These are phyloP conservation scores for Nemotelus pantherinus DNA, from an alignment of 2,888 invertebrate genomes.

Conservation along the genomic window DNA sequence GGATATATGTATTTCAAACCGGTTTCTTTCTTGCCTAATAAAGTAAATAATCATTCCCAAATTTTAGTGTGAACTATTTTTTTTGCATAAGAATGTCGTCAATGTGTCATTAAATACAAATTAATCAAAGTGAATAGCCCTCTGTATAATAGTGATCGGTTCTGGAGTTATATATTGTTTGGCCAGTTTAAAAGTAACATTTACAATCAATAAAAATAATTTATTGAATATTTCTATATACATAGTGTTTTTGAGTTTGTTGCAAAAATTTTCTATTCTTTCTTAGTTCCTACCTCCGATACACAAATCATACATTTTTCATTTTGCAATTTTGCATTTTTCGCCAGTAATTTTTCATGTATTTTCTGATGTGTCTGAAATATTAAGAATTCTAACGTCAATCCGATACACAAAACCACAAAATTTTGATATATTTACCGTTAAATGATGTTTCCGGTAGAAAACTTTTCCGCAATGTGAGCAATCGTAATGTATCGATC, in stretches of 20 bases:
- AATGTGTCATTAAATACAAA: too few species aligned
- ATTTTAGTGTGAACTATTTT: too few species aligned
- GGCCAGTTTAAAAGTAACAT: too few species aligned
- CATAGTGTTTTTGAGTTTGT: neutral
- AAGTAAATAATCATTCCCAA: too few species aligned
- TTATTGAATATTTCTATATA: neutral
- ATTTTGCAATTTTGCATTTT: neutral
- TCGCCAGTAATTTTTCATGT: conserved; percentile 17
- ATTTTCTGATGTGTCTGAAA: conserved; percentile 46
- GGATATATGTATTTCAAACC: too few species aligned
- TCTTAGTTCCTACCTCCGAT: neutral
- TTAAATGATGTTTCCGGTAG: conserved; percentile 47
- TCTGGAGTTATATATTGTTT: too few species aligned
- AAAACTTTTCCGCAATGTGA: conserved; percentile 38
- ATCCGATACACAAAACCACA: neutral
- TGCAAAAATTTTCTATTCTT: too few species aligned
- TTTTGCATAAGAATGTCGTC: too few species aligned
- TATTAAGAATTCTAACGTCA: neutral
- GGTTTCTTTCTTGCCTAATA: too few species aligned
- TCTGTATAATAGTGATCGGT: too few species aligned
- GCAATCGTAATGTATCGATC: conserved; percentile 34
- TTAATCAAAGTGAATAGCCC: too few species aligned
- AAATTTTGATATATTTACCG: conserved; percentile 15
- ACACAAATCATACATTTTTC: conserved; percentile 7
- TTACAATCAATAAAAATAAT: too few species aligned